A percentile compares a stretch with the other conserved stretches of the same genome.
These are phyloP conservation scores for Peromyscus californicus DNA, from an alignment of 2,113 vertebrate genomes.

Conservation along the genomic window DNA sequence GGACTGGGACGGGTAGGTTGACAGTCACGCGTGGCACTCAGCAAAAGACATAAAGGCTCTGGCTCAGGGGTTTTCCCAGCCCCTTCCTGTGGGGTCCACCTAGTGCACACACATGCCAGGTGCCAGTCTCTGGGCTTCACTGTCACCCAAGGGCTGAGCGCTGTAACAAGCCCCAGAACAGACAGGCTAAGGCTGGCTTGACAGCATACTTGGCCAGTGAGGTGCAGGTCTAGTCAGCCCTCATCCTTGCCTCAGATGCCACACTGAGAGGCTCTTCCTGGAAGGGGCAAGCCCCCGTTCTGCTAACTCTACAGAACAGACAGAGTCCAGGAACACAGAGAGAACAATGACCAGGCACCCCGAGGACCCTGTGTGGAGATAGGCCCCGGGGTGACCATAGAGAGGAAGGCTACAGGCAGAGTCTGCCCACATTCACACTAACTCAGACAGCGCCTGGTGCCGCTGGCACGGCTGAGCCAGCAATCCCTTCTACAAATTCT, in stretches of 20 bases:
- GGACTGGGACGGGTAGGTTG: neutral
- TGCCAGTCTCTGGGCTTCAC: neutral
- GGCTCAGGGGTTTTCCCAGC: accelerated
- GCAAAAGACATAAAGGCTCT: neutral
- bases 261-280: neutral
- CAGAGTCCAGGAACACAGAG: neutral
- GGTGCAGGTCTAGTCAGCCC: neutral
- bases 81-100: neutral
- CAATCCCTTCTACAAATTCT: neutral
- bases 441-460: accelerated
- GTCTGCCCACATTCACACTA: too few species aligned
- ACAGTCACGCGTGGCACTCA: neutral
- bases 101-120: neutral
- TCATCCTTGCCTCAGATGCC: neutral
- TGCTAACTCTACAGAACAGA: neutral
- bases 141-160: accelerated
- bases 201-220: neutral
- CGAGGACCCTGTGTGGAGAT: neutral
- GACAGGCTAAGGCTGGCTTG: neutral
- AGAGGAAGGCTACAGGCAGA: neutral
- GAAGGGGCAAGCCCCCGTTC: neutral
- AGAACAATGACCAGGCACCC: neutral
- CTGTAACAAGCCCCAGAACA: accelerated
- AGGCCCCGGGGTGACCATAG: neutral
- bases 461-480: neutral